A percentile compares a stretch with the other conserved stretches of the same genome.
Evolutionary conservation across 2,113 vertebrate species (phyloP).

Genomic region (Otolemur garnettii): DNA sequence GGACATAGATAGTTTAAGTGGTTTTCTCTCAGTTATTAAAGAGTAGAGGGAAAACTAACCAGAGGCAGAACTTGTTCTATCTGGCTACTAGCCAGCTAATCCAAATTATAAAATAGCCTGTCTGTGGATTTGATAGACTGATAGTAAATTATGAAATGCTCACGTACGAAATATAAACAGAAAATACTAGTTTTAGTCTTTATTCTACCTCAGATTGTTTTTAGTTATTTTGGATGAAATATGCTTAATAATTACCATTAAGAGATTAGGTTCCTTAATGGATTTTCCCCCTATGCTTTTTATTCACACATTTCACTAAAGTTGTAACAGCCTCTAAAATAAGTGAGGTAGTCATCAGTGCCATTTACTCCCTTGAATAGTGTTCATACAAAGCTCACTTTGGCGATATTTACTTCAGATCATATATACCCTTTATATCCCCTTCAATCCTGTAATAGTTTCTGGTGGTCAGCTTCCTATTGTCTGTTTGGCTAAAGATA

Average conservation of each 20-base stretch:
- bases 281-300: background rate
- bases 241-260: conserved; percentile 37
- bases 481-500: background rate
- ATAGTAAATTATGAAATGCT: conserved; percentile 40
- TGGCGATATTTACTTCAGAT: background rate
- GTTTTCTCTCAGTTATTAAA: conserved; percentile 56
- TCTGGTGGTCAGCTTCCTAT: background rate
- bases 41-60: conserved; percentile 49
- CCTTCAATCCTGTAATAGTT: background rate
- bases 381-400: background rate
- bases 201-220: background rate
- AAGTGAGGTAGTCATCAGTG: background rate
- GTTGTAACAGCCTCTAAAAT: background rate
- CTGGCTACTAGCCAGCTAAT: conserved; percentile 39
- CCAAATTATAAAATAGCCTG: conserved; percentile 20
- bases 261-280: background rate
- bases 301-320: conserved; percentile 35
- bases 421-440: background rate
- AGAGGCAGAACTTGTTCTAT: background rate
- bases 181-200: conserved; percentile 42
- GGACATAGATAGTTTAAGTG: conserved; percentile 49
- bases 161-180: background rate
- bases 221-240: conserved; percentile 48
- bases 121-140: background rate
- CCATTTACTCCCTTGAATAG: background rate